Base-by-base conservation (phyloP, 1,140 invertebrate genomes). In the Saccostrea glomerata region DNA sequence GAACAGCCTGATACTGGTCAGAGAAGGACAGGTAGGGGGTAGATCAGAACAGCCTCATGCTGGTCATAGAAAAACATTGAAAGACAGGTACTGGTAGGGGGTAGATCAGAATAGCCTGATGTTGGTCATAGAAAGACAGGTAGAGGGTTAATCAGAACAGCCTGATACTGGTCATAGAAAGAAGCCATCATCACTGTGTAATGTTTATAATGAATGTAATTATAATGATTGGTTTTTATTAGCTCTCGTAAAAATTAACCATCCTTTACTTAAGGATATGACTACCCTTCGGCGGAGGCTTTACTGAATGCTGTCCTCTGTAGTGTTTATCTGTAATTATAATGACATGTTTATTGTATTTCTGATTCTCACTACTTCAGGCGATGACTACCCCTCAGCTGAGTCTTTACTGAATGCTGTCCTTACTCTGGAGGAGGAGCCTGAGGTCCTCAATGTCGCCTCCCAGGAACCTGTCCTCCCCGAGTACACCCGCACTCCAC, bases 261-360 rank as follows among this genome's bases (percentile, higher is more conserved):
- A 36, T 30, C 13, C 70, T 77, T 13, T 77, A 13, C 30, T 66
- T 12, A 12, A 90, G 89, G 89, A 17, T 84, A 90, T 83, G 77
- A 88, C 47, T 90, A 86, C 25, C 56, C 86, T 0, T 66, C 86
- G 54, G 87, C 87, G 17, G 73, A 90, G 77, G 54, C 36, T 3
- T 15, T 90, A 15, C 36, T 90, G 36, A 77, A 90, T 83, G 89
- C 89, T 55, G 89, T 86, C 13, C 47, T 90, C 47, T 89, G 58
- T 47, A 47, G 2, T 47, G 40, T 47, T 47, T 47, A 47, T 47
- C 47, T 47, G 47, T 47, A 9, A 47, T 47, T 47, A 47, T 47
- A 47, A 7, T 47, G 47, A 47, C 47, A 6, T 9, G 47, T 47
- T 47, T 47, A 47, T 47, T 47, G 47, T 47, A 47, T 47, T n/a